phyloP scores from a whole-genome alignment of 2,888 invertebrate species.

The Mamestra brassicae region DNA sequence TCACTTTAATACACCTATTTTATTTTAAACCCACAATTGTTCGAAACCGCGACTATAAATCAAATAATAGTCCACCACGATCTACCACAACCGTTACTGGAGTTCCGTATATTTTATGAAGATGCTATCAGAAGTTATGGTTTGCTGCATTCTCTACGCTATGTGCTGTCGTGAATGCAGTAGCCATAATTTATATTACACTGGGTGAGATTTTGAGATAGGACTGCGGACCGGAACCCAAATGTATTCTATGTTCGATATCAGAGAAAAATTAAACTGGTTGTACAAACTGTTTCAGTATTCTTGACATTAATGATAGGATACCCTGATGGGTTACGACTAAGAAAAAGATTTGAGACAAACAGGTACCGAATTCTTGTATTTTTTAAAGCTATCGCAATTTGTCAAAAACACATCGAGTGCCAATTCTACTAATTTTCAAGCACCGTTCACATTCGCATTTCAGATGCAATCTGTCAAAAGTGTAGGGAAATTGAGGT shows the following conservation, averaged over 20 bases:
- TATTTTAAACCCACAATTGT: not conserved
- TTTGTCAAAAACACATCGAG: too few species aligned
- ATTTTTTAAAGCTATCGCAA: too few species aligned
- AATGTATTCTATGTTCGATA: slow-evolving; percentile 5
- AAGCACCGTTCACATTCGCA: too few species aligned
- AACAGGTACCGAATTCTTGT: too few species aligned
- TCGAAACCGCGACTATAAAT: too few species aligned
- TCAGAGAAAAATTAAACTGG: not conserved
- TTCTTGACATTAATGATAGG: too few species aligned
- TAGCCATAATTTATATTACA: slow-evolving; percentile 13
- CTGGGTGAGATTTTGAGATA: slow-evolving; percentile 19
- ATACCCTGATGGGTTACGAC: too few species aligned
- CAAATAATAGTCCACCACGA: not conserved
- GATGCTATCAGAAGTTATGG: slow-evolving; percentile 21
- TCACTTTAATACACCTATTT: not conserved
- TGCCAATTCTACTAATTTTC: too few species aligned
- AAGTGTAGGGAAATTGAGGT: too few species aligned
- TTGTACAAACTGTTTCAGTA: not conserved
- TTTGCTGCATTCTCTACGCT: slow-evolving; percentile 7
- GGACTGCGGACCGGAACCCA: not conserved
- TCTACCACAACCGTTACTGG: not conserved
- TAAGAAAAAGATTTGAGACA: too few species aligned
- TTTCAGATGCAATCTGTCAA: too few species aligned
- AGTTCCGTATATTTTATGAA: slow-evolving; percentile 29
- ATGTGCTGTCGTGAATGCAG: slow-evolving; percentile 11